Evolutionary conservation across 2,797 vertebrate genomes (phyloP), one percentile per base, ranked within the genome.

Genomic region (Morelia viridis): DNA sequence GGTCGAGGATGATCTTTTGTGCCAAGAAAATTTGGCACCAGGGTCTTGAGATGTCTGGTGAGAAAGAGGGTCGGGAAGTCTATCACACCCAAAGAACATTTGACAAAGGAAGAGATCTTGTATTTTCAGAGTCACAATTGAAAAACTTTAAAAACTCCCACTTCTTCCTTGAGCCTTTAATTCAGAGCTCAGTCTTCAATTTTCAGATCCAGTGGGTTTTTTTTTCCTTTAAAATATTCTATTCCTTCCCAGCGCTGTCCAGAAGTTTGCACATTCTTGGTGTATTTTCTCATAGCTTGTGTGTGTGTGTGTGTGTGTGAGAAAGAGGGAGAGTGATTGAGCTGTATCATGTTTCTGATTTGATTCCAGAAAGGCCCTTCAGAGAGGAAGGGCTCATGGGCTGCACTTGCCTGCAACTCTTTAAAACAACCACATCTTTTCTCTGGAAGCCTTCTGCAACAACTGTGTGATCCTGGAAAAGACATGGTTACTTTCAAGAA

Each of bases 231-330:
- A 62, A 93, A 92, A 71, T 62, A 92, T 41, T 13, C 88, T 15
- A 17, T 86, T 26, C 31, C 0, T n/a, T 65, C 94, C 94, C 4
- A 56, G 26, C 1, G 8, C 5, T 89, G 2, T 84, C 71, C 88
- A 68, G 92, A 93, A 90, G 85, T 89, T 56, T 12, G 31, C 68
- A 57, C 91, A 64, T 3, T 0, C 3, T 46, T 91, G 90, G 17
- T 17, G 90, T 19, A 19, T 50, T 64, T 92, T 91, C 19, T 26
- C 61, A 1, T 60, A 46, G n/a, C 24, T 88, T 41, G 17, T 19
- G 26, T 28, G 2, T n/a, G 12, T 28, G 12, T 86, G 1, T 35
- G 8, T 15, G 56, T 41, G 0, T 12, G 28, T 56, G 7, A 64
- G n/a, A 2, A 17, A 68, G n/a, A 31, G n/a, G n/a, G 1, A 0